Conservation (phyloP, 2,888 invertebrate species). For the Nomada ruficornis region DNA sequence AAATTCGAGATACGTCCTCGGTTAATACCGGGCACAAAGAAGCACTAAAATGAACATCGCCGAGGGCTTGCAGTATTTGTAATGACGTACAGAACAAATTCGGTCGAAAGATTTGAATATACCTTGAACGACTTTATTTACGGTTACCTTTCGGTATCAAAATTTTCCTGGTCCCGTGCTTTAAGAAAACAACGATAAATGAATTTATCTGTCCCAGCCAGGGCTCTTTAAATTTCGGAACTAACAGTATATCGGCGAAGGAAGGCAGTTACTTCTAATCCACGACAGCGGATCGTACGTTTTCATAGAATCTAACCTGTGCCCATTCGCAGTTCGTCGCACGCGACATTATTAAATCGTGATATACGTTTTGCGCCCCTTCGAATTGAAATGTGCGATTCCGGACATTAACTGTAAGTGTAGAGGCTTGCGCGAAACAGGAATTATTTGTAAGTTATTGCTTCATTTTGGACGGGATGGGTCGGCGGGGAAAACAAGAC, state of each 20-base stretch:
- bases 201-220: constrained; percentile 47
- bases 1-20: constrained; percentile 38
- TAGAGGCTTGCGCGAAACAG: neutral
- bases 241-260: constrained; percentile 52
- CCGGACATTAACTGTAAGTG: neutral
- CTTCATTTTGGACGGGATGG: neutral
- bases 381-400: constrained; percentile 25
- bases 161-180: neutral
- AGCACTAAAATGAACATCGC: neutral
- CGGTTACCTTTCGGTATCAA: neutral
- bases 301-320: constrained; percentile 64
- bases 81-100: too few species aligned
- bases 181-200: constrained; percentile 61
- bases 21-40: neutral
- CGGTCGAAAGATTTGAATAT: neutral
- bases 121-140: neutral
- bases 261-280: constrained; percentile 72
- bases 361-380: constrained; percentile 37
- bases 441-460: neutral
- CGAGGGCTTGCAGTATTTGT: neutral
- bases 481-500: constrained; percentile 31
- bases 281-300: constrained; percentile 65
- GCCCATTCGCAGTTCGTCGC: constrained; percentile 45
- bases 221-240: constrained; percentile 57
- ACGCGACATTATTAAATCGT: constrained; percentile 42